Evolutionary conservation across 2,113 vertebrate genomes (phyloP).

Genomic region (Strigops habroptila): DNA sequence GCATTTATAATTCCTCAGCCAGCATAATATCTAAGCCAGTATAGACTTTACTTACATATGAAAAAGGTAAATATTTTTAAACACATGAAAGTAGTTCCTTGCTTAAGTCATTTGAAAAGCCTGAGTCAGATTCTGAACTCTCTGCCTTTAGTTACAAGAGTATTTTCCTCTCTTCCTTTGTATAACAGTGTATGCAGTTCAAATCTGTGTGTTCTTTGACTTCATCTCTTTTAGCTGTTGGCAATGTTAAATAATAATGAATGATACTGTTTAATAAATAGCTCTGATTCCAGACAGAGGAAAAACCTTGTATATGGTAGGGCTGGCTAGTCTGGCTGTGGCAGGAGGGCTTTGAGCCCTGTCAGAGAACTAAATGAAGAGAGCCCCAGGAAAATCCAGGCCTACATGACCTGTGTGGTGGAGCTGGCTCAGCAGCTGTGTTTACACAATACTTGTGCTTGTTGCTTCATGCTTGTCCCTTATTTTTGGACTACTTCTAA

Average conservation of each 20-base stretch:
- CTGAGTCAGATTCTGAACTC: not conserved
- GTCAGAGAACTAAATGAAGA: not conserved
- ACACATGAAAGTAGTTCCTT: not conserved
- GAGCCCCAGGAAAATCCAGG: not conserved
- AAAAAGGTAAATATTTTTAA: not conserved
- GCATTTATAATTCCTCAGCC: not conserved
- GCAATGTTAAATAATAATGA: not conserved
- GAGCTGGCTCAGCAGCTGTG: not conserved
- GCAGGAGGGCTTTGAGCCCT: not conserved
- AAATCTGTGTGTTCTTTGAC: not conserved
- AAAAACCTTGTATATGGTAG: not conserved
- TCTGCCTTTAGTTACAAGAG: not conserved
- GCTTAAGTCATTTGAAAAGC: not conserved
- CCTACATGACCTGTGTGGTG: not conserved
- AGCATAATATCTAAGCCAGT: not conserved
- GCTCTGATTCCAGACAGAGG: not conserved
- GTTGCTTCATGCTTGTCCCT: not conserved
- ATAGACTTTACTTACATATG: not conserved
- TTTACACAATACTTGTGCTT: not conserved
- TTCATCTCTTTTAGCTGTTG: not conserved
- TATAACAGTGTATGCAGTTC: not conserved
- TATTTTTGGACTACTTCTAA: not conserved
- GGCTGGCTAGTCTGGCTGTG: not conserved
- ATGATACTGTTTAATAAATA: not conserved
- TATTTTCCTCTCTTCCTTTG: not conserved